These are phyloP conservation scores for Sycophila sp. DNA, from an alignment of 1,140 invertebrate species.

Conservation along the genomic window DNA sequence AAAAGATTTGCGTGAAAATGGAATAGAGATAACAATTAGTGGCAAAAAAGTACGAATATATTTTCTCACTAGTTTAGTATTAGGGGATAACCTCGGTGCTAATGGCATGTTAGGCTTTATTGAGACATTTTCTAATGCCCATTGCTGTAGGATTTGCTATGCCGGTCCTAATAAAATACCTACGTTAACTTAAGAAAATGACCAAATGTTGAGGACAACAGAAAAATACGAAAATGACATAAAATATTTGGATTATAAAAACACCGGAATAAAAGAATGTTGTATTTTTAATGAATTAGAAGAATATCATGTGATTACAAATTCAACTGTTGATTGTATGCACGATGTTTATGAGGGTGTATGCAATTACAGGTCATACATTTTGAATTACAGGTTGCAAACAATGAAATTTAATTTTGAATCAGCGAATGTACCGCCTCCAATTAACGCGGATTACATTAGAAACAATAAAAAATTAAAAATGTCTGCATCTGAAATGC, in stretches of 20 bases:
- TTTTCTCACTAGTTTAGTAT: conserved; percentile 23
- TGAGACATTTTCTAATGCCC: conserved; percentile 23
- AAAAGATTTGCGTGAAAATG: conserved; percentile 16
- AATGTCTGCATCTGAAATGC: conserved; percentile 45
- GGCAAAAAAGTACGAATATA: conserved; percentile 14
- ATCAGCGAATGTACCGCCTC: neutral
- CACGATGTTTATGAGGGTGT: conserved; percentile 31
- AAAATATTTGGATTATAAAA: neutral
- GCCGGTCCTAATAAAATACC: conserved; percentile 2
- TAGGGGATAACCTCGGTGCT: conserved; percentile 34
- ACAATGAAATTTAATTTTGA: conserved; percentile 8
- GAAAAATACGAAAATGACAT: conserved; percentile 24
- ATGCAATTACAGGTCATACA: neutral
- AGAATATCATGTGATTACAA: conserved; percentile 19
- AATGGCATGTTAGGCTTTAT: conserved; percentile 31
- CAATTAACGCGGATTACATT: neutral
- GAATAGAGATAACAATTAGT: conserved; percentile 26
- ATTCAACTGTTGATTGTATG: conserved; percentile 8
- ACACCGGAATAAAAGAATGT: conserved; percentile 16
- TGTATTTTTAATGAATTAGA: conserved; percentile 11
- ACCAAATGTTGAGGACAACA: neutral
- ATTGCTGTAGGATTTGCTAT: conserved; percentile 38
- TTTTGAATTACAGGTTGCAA: neutral
- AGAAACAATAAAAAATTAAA: conserved; percentile 38
- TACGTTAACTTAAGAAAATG: neutral